Evolutionary conservation across 2,113 vertebrate species (phyloP).

Genomic region (Gopherus evgoodei): DNA sequence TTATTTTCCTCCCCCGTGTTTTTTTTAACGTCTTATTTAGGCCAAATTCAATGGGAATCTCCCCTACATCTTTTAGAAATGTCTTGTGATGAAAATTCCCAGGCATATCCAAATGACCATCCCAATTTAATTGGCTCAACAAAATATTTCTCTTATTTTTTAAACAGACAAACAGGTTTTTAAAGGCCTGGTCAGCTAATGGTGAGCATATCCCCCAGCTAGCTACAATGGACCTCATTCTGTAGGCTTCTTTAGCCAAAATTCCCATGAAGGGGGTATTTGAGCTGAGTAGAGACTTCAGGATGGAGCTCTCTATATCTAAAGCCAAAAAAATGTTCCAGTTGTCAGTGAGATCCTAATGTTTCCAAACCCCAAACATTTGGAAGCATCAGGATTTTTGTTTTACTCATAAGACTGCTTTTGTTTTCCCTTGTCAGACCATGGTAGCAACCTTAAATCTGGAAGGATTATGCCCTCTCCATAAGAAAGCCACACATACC

Average conservation of each 20-base stretch:
- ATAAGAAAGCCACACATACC: rapidly evolving
- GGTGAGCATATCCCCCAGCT: rapidly evolving
- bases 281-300: background rate
- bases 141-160: rapidly evolving
- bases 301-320: rapidly evolving
- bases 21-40: background rate
- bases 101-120: background rate
- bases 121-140: rapidly evolving
- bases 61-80: background rate
- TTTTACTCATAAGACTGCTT: background rate
- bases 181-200: background rate
- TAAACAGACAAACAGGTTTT: background rate
- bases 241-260: background rate
- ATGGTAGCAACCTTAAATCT: background rate
- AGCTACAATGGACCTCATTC: background rate
- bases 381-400: background rate
- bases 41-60: background rate
- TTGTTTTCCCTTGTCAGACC: background rate
- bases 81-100: background rate
- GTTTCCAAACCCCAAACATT: background rate
- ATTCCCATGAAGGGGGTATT: background rate
- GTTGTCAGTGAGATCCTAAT: background rate
- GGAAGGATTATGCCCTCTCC: background rate
- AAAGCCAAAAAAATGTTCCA: background rate
- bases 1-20: background rate